Evolutionary conservation across 1,140 invertebrate species (phyloP), one percentile per base, ranked within the genome.

Genomic region (Formica exsecta): DNA sequence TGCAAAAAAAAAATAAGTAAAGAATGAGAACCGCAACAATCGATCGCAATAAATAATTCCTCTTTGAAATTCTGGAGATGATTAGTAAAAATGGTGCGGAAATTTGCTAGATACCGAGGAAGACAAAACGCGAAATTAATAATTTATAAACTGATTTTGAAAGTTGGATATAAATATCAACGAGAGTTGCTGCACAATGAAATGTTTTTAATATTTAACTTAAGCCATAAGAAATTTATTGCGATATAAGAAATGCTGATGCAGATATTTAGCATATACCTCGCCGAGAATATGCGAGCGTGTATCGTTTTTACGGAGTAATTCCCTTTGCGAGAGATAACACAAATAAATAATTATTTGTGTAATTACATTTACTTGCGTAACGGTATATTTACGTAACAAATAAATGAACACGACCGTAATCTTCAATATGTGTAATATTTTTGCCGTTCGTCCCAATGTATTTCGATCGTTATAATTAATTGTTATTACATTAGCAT

Each of bases 11-110:
- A 25, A 68, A 75, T 66, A 65, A 66, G 64, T 73, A 64, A 32
- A 62, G 41, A 62, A 73, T 62, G n/a, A 51, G 64, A 51, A 68
- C 54, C 64, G 87, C 71, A 86, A 87, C 54, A 85, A 76, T 91
- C 84, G 65, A 87, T 71, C 85, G 85, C 84, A 87, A 89, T 90
- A 87, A 89, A 90, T 92, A 89, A 81, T 91, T 89, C 87, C 89
- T 87, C 87, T 86, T 90, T 86, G 80, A 87, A 90, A 92, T 64
- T 91, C 88, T 11, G 41, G 71, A 32, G 75, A 88, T 87, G 87
- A 91, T 91, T 91, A 89, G 81, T 81, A 76, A 71, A 19, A 62
- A 65, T 70, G 48, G 38, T 64, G 48, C 36, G 25, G 77, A 86
- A 90, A 90, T 90, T 90, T 90, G 29, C 73, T 84, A 75, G 71